These are phyloP conservation scores for Lutjanus campechanus DNA, from an alignment of 2,797 vertebrate genomes.

Conservation along the genomic window DNA sequence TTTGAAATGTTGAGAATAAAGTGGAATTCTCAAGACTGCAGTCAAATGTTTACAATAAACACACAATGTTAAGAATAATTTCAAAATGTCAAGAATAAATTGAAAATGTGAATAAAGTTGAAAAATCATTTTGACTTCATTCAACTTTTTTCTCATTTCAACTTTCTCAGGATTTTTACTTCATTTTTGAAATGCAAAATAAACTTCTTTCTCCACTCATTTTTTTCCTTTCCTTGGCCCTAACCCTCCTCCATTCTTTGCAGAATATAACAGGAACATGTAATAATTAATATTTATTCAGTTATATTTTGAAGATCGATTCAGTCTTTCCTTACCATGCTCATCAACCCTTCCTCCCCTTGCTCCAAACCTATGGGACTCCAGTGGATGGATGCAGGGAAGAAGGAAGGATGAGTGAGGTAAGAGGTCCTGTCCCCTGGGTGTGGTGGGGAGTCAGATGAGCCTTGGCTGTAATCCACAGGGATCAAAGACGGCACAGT, in stretches of 20 bases:
- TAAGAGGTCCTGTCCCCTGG: constrained; percentile 56
- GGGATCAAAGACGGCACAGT: constrained; percentile 66
- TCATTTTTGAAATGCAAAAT: no score
- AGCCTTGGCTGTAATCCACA: constrained; percentile 51
- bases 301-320: constrained; percentile 2
- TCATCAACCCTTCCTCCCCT: constrained; percentile 3
- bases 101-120: no score
- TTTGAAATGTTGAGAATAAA: no score
- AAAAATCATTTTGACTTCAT: no score
- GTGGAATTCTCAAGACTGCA: no score
- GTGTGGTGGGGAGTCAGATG: constrained; percentile 62
- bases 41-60: no score
- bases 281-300: constrained; percentile 28
- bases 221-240: no score
- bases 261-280: constrained; percentile 15
- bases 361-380: constrained; percentile 24
- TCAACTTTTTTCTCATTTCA: no score
- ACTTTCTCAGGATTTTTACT: no score
- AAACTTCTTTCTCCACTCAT: no score
- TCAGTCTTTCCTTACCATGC: constrained; percentile 1
- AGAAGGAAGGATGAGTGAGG: constrained; percentile 41
- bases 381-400: constrained; percentile 15
- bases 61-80: no score
- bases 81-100: no score
- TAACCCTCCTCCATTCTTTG: background rate